A percentile compares a stretch with the other conserved stretches of the same genome.
Conservation (phyloP, 2,888 invertebrate genomes). For the Apodemia zela region DNA sequence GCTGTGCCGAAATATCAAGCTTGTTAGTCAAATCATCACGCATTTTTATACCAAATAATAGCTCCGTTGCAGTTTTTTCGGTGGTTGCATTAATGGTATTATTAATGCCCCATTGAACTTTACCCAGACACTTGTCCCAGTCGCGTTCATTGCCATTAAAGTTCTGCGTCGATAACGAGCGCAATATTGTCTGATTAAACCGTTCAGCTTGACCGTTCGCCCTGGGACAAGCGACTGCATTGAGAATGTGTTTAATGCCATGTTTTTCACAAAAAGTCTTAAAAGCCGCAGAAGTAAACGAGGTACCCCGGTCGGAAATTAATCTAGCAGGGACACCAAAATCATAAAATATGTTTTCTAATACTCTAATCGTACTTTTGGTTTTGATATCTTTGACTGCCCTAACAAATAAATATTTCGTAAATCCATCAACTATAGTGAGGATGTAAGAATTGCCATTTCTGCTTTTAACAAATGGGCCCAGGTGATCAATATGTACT, state of each 20-base stretch:
- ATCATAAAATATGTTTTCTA: not conserved
- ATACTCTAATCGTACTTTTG: not conserved
- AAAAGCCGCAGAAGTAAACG: not conserved
- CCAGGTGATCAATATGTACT: slow-evolving; percentile 34
- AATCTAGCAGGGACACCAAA: not conserved
- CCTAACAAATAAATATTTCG: slow-evolving; percentile 29
- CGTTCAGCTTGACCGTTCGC: not conserved
- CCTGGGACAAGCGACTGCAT: not conserved
- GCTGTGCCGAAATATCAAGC: no score
- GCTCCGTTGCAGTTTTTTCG: not conserved
- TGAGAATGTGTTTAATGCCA: not conserved
- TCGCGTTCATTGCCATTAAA: not conserved
- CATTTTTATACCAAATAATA: not conserved
- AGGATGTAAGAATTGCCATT: slow-evolving; percentile 29
- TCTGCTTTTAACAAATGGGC: slow-evolving; percentile 29
- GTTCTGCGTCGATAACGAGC: not conserved
- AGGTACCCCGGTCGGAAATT: not conserved
- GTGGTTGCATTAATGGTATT: not conserved
- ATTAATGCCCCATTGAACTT: not conserved
- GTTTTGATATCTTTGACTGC: slow-evolving; percentile 28
- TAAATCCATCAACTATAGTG: slow-evolving; percentile 30
- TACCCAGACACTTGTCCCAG: not conserved
- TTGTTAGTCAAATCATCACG: no score
- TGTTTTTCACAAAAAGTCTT: not conserved
- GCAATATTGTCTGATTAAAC: not conserved